Base-by-base conservation (phyloP, 2,113 vertebrate species). In the Tiliqua scincoides region DNA sequence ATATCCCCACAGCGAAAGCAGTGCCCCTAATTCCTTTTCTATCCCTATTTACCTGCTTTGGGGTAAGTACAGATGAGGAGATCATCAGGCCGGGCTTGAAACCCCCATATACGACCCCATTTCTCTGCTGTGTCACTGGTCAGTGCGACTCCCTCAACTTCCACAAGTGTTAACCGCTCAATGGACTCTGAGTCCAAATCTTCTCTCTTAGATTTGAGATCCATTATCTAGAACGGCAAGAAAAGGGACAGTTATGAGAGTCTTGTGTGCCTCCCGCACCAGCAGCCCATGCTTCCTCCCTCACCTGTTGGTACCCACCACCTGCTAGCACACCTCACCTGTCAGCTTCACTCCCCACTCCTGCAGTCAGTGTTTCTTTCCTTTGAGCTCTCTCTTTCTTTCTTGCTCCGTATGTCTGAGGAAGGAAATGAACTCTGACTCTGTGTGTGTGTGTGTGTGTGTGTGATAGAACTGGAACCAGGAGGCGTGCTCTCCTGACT, bases 41-140 rank as follows among this genome's bases (percentile, higher is more conserved):
- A 11, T 15, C 63, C 52, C 27, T 3, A 48, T 20, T 52, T 65
- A 98, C 98, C 97, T 96, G 97, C 94, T 95, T 98, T 98, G 30
- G 97, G 96, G 80, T 97, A 98, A 27, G 97, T 96, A 30, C 95
- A 97, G 71, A 97, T 95, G 35, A 98, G 87, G 57, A 98, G 95
- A 59, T 98, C 97, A 54, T 97, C 96, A 2, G 96, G 92, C 87
- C 93, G 96, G 11, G 97, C 97, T 87, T 97, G 75, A 54, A 98
- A 97, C 35, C 89, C 94, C 88, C 97, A 94, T 4, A 98, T 75
- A 12, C 93, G 91, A 35, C 92, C 94, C 97, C 97, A 98, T 92
- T 97, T 97, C 54, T 97, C 90, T 3, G 92, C 95, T 27, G 93
- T 94, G 32, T 82, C 27, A 37, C 84, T 83, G 10, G 10, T 68